Evolutionary conservation across 2,113 vertebrate species (phyloP), one percentile per base, ranked within the genome.

Genomic region (Quiscalus mexicanus): DNA sequence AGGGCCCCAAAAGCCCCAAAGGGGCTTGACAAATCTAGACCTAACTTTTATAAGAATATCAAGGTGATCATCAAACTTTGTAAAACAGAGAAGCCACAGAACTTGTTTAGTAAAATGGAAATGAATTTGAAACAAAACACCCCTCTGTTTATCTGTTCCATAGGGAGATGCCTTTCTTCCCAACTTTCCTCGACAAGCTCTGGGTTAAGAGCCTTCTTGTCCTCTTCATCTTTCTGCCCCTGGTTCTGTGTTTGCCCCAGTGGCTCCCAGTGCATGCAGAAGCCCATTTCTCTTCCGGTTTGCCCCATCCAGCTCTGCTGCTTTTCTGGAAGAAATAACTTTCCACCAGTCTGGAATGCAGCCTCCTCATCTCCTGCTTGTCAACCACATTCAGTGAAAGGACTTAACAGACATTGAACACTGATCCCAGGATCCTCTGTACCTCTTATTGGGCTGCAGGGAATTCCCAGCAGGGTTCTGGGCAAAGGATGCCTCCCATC

Each of bases 391-490:
- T 59, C 39, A 76, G 13, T 30, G 35, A 44, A 75, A 95, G 17
- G 12, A 25, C 11, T 3, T 11, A 41, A 41, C 2, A 63, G 56
- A 28, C 3, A 6, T 1, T 47, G 58, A 62, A 45, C 20, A 37
- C 28, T 0, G 5, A 58, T 8, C 14, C 27, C 16, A n/a, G 5
- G 0, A 7, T 21, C 9, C 28, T 58, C 50, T 42, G 6, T 27
- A 23, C 8, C 45, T 42, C 41, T 47, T 23, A 23, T 30, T 68
- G 52, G 42, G 42, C 19, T 78, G 17, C 19, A 84, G 25, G 37
- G 42, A 45, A 45, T 41, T 58, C n/a, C 30, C 17, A 23, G 8
- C 22, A 41, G 31, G 22, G 8, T 21, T 8, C 31, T 82, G 39
- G 28, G 31, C 8, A 58, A n/a, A n/a, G 12, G 19, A 31, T 67